Conservation (phyloP, 2,888 invertebrate genomes). For the Epinotia nisella region DNA sequence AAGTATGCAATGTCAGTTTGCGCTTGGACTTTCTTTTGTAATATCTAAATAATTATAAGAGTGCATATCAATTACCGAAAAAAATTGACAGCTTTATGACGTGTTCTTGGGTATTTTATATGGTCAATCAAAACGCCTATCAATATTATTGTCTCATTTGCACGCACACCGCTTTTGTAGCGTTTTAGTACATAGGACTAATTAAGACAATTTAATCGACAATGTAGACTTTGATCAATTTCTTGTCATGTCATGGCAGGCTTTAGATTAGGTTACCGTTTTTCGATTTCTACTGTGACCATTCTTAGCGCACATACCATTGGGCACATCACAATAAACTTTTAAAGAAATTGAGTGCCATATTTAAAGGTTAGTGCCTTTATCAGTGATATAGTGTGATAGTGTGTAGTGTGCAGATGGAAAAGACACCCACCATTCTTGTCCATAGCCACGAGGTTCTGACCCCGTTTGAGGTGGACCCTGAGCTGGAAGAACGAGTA, state of each 20-base stretch:
- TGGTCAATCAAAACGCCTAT: no score
- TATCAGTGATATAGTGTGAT: slow-evolving; percentile 28
- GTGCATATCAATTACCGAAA: not conserved
- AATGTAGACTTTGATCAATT: not conserved
- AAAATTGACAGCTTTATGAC: no score
- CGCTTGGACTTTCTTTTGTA: not conserved
- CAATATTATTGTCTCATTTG: no score
- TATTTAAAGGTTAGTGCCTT: not conserved
- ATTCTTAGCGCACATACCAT: not conserved
- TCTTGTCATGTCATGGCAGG: not conserved
- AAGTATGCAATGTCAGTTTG: not conserved
- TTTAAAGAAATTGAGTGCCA: not conserved
- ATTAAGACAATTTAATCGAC: no score
- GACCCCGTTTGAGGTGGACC: slow-evolving; percentile 94
- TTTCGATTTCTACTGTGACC: not conserved
- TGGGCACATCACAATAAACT: not conserved
- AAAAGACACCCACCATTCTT: slow-evolving; percentile 91
- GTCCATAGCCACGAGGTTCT: slow-evolving; percentile 96
- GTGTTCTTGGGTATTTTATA: no score
- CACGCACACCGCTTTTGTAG: no score
- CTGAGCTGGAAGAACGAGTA: slow-evolving; percentile 97
- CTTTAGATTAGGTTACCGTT: not conserved
- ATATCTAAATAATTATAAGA: not conserved
- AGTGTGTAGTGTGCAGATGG: slow-evolving; percentile 46
- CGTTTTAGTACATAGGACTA: no score